phyloP scores from a whole-genome alignment of 2,797 vertebrate species.

The Parauchenoglanis punctatus region DNA sequence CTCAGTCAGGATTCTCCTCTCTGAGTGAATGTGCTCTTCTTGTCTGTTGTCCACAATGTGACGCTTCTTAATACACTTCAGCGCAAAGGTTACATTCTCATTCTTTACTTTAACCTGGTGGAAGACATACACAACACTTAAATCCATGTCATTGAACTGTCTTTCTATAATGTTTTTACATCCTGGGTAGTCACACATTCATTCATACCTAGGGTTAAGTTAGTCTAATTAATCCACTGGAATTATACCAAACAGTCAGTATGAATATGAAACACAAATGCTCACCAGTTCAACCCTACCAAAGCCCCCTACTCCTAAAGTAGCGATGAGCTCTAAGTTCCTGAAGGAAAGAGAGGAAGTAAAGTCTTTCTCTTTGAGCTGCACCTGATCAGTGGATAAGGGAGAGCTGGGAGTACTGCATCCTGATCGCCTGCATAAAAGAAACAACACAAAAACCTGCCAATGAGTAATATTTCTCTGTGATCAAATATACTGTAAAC shows the following conservation, averaged over 20 bases:
- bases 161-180: not conserved
- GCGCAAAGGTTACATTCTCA: constrained; percentile 84
- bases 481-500: not conserved
- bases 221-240: not conserved
- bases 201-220: not conserved
- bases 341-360: constrained; percentile 82
- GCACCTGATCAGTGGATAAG: constrained; percentile 81
- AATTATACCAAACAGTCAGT: not conserved
- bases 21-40: constrained; percentile 91
- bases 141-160: not conserved
- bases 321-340: constrained; percentile 86
- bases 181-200: not conserved
- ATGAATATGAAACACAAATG: not conserved
- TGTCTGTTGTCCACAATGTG: constrained; percentile 90
- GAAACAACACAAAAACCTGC: not conserved
- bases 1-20: constrained; percentile 88
- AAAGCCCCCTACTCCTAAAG: constrained; percentile 91
- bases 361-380: constrained; percentile 86
- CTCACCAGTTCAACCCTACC: constrained; percentile 94
- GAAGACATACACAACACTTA: not conserved
- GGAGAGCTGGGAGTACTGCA: constrained; percentile 77
- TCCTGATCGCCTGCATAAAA: constrained; percentile 74
- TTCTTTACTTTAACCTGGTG: constrained; percentile 87
- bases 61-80: constrained; percentile 93
- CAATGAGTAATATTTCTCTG: not conserved